Evolutionary conservation across 92 coral and sea anemone genomes (phyloP).

Genomic region (Porites lobata): DNA sequence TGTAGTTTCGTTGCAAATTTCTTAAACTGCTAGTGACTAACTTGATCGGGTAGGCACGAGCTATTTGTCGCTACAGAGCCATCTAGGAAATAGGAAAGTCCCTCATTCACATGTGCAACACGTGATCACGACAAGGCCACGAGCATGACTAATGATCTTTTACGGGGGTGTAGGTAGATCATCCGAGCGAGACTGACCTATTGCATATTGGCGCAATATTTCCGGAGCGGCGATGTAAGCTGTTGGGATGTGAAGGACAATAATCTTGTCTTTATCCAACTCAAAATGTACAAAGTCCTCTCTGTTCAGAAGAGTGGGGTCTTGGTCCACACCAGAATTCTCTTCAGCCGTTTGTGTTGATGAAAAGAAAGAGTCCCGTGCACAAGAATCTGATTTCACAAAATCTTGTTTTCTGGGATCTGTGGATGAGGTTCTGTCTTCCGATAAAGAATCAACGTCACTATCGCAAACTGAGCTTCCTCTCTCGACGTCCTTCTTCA

Average conservation of each 20-base stretch:
- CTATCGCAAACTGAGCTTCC: slow-evolving; percentile 52
- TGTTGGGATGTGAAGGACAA: slow-evolving; percentile 80
- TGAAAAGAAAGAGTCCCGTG: slow-evolving; percentile 46
- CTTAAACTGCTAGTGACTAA: too few relatives aligned
- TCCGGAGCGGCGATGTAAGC: slow-evolving; percentile 84
- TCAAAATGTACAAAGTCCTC: slow-evolving; percentile 89
- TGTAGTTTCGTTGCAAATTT: too few relatives aligned
- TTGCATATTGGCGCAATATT: slow-evolving; percentile 85
- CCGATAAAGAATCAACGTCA: slow-evolving; percentile 9
- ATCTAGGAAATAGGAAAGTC: background rate
- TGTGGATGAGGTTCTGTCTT: slow-evolving; percentile 46
- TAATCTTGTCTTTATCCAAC: slow-evolving; percentile 91
- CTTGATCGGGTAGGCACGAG: too few relatives aligned
- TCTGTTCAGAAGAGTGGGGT: slow-evolving; percentile 81
- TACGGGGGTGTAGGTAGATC: slow-evolving; percentile 68
- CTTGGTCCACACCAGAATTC: slow-evolving; percentile 77
- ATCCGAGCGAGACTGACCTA: slow-evolving; percentile 88
- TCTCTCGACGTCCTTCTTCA: slow-evolving; percentile 47
- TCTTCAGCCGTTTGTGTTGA: slow-evolving; percentile 54
- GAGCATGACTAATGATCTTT: background rate
- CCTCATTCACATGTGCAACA: background rate
- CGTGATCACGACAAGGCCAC: background rate
- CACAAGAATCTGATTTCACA: slow-evolving; percentile 33
- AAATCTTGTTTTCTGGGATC: slow-evolving; percentile 61
- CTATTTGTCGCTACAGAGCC: too few relatives aligned